phyloP scores from a whole-genome alignment of 2,797 vertebrate genomes.

The Okamejei kenojei region DNA sequence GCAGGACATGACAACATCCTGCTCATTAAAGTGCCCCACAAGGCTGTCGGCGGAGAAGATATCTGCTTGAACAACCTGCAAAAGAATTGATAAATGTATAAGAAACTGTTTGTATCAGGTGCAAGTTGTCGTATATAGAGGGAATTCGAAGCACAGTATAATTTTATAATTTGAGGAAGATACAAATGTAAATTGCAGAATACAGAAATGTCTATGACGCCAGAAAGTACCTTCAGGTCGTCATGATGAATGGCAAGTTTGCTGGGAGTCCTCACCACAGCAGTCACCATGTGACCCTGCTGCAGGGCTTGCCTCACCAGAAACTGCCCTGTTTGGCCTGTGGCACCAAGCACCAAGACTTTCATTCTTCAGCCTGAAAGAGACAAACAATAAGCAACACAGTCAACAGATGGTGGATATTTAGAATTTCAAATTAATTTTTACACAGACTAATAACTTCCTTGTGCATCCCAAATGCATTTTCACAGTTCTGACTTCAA shows the following conservation, averaged over 20 bases:
- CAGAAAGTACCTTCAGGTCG: slow-evolving; percentile 60
- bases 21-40: slow-evolving; percentile 59
- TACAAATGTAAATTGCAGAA: not conserved
- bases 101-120: not conserved
- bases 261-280: slow-evolving; percentile 60
- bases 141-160: not conserved
- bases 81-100: slow-evolving; percentile 6
- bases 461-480: not conserved
- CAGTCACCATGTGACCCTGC: slow-evolving; percentile 64
- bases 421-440: not conserved
- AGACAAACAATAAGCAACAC: not conserved
- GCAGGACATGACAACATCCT: slow-evolving; percentile 69
- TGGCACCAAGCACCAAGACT: slow-evolving; percentile 66
- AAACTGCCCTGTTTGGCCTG: slow-evolving; percentile 64
- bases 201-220: not conserved
- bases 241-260: slow-evolving; percentile 61
- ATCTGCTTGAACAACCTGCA: slow-evolving; percentile 64
- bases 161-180: not conserved
- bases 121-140: not conserved
- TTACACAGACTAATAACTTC: not conserved
- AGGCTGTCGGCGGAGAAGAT: slow-evolving; percentile 63
- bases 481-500: not conserved
- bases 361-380: slow-evolving; percentile 54
- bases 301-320: slow-evolving; percentile 63
- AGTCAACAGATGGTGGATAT: not conserved